Evolutionary conservation across 2,888 invertebrate species (phyloP), one percentile per base, ranked within the genome.

Genomic region (Scaptomyza tumidula): DNA sequence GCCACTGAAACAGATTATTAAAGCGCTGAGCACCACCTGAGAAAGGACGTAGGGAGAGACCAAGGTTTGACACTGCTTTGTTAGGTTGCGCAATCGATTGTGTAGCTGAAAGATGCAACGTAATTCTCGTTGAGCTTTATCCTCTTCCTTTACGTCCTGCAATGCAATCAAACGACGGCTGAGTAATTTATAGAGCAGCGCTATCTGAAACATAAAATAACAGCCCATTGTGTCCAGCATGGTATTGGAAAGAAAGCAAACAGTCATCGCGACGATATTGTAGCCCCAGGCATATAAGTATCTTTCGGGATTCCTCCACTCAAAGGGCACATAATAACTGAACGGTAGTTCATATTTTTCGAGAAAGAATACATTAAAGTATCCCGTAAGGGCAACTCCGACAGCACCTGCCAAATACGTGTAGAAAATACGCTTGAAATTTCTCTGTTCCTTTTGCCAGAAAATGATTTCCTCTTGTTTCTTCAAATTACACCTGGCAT

Each of bases 271-370:
- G 3, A 81, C 0, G 5, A 83, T 75, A 59, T 89, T 82, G 59
- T 87, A 91, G 46, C 48, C n/a, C 63, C 79, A 90, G 35, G 86
- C 89, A 33, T 79, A 77, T 64, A 80, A 77, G 46, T 80, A 88
- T 0, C 71, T 58, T 1, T 67, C 48, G 0, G 67, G 55, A 11
- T 64, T 77, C 2, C 46, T 77, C 83, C 89, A 89, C 19, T 90
- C 89, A 43, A 91, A 91, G 7, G 90, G 91, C 55, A 90, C 80
- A 69, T 90, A 91, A 33, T 78, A 86, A 13, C 75, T 71, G 37
- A 84, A 90, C 1, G 90, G 90, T 48, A 91, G 45, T 6, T 81
- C 82, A 14, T 86, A 82, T 0, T 66, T 53, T 3, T 60, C 56
- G 56, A 71, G 80, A 2, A 83, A 33, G 0, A 84, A 52, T 0